A percentile compares a stretch with the other conserved stretches of the same genome.
These are phyloP conservation scores for Slavum lentiscoides DNA, from an alignment of 2,888 invertebrate species.

Conservation along the genomic window DNA sequence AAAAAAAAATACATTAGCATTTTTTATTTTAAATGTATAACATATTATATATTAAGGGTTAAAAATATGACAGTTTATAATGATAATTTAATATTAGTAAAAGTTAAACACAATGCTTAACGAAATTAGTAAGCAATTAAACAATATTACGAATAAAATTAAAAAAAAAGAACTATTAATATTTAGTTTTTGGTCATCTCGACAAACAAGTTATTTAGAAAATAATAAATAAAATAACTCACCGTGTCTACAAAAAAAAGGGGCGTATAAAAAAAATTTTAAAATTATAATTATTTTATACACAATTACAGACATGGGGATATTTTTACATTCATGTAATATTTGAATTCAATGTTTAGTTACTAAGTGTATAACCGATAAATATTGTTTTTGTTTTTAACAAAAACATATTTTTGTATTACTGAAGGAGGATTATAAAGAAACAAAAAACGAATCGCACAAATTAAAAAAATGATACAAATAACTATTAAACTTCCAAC, in stretches of 20 bases:
- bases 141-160: background rate
- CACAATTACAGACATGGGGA: background rate
- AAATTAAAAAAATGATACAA: background rate
- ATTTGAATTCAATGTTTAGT: slow-evolving; percentile 14
- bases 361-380: background rate
- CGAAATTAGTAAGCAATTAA: slow-evolving; percentile 10
- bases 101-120: background rate
- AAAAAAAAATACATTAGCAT: background rate
- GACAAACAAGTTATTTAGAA: background rate
- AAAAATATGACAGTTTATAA: slow-evolving; percentile 11
- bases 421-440: background rate
- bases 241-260: background rate
- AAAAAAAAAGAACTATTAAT: background rate
- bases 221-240: background rate
- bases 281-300: background rate
- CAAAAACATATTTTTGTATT: background rate
- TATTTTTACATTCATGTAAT: background rate
- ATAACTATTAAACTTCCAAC: background rate
- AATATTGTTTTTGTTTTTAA: background rate
- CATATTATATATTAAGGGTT: slow-evolving; percentile 12
- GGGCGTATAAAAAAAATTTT: background rate
- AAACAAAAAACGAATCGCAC: background rate
- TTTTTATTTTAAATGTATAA: background rate
- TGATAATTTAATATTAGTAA: background rate
- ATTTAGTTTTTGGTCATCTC: background rate